Evolutionary conservation across 1,140 invertebrate genomes (phyloP).

Genomic region (Amyelois transitella): DNA sequence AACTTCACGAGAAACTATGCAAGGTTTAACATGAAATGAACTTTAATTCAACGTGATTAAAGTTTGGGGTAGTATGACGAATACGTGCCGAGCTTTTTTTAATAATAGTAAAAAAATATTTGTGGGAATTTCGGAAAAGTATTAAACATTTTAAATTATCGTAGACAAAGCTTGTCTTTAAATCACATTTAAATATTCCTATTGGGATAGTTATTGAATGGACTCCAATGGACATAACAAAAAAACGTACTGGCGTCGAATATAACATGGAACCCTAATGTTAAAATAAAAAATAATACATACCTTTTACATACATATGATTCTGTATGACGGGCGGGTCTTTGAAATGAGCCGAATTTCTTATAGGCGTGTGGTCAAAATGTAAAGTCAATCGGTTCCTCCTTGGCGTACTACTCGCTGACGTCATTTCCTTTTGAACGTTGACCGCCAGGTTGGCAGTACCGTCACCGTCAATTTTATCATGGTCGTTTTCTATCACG

Average conservation of each 20-base stretch:
- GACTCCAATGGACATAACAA: not conserved
- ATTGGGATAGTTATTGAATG: no score
- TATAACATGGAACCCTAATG: not conserved
- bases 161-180: no score
- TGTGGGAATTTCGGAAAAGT: no score
- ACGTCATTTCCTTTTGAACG: constrained; percentile 45
- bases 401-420: constrained; percentile 60
- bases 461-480: constrained; percentile 50
- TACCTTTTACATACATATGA: constrained; percentile 60
- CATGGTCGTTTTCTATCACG: constrained; percentile 50
- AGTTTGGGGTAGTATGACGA: no score
- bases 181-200: no score
- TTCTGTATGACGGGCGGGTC: constrained; percentile 76
- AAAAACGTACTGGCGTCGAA: not conserved
- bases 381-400: constrained; percentile 73
- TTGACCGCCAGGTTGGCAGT: constrained; percentile 30
- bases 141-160: no score
- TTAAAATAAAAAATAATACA: constrained; percentile 7
- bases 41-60: no score
- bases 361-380: constrained; percentile 74
- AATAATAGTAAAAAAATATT: no score
- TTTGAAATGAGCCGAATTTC: constrained; percentile 76
- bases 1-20: no score
- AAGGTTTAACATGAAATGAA: no score
- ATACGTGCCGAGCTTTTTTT: no score